Percentiles rank a stretch among this genome's conserved stretches.
These are phyloP conservation scores for Uloborus diversus DNA, from an alignment of 1,140 invertebrate genomes.

Conservation along the genomic window DNA sequence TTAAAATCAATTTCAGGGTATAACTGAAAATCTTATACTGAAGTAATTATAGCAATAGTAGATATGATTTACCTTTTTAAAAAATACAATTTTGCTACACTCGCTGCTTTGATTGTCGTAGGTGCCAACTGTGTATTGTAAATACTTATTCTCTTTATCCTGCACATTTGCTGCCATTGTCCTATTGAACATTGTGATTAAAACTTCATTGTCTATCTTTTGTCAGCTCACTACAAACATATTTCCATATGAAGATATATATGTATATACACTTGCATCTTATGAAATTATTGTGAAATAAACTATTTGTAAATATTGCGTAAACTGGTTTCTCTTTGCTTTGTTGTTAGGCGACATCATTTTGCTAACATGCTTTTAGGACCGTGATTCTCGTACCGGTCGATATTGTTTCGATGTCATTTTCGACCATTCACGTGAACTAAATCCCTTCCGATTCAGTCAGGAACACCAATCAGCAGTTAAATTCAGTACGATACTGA, in stretches of 20 bases:
- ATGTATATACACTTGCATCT: slow-evolving; percentile 41
- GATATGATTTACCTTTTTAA: too few species aligned
- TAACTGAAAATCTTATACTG: too few species aligned
- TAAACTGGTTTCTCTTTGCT: not conserved
- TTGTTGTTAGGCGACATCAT: too few species aligned
- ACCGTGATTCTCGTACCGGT: too few species aligned
- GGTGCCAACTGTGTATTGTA: not conserved
- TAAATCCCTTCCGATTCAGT: too few species aligned
- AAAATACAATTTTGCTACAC: not conserved
- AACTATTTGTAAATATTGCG: slow-evolving; percentile 52
- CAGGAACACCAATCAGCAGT: too few species aligned
- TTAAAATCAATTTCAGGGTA: too few species aligned
- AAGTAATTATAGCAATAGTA: too few species aligned
- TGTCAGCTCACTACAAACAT: slow-evolving; percentile 45
- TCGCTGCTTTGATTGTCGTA: slow-evolving; percentile 25
- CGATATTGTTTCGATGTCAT: too few species aligned
- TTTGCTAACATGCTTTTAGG: too few species aligned
- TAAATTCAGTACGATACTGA: too few species aligned
- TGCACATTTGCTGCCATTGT: slow-evolving; percentile 6
- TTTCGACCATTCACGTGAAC: too few species aligned
- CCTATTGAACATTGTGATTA: not conserved
- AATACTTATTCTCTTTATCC: not conserved
- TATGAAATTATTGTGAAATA: slow-evolving; percentile 49
- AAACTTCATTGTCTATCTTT: not conserved
- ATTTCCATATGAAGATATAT: slow-evolving; percentile 40